Base-by-base conservation (phyloP, 2,113 vertebrate species). In the Meles meles region DNA sequence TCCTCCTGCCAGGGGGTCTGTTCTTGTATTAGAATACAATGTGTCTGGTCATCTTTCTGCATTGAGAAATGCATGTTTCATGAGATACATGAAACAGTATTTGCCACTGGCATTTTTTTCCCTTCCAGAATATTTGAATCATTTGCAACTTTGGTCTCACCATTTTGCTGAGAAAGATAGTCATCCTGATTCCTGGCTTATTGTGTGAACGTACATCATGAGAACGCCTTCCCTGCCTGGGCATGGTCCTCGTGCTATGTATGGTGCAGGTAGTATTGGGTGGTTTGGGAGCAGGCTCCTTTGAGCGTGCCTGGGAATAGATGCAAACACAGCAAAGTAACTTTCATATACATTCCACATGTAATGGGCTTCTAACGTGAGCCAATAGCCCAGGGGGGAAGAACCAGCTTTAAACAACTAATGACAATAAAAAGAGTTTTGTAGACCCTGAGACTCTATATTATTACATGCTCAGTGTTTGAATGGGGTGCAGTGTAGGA, bases 21-120 rank as follows among this genome's bases (percentile, higher is more conserved):
- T 77, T 55, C 74, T 84, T 96, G 49, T 21, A 71, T 89, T 93
- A 29, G n/a, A 57, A 92, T 52, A 69, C 23, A 9, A 76, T 44
- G 76, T n/a, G 57, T 44, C 39, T 49, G 52, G 11, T 79, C 44
- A 49, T 94, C 71, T 83, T 67, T 91, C 76, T 95, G 71, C n/a
- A 29, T 34, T 76, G 77, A 55, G 76, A 95, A 95, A 91, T 88
- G 18, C 39, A 55, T 90, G 71, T 92, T 94, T 97, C 88, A 90
- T 90, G 85, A 97, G 37, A 81, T 74, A 85, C 84, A 52, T 87
- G 77, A 84, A 96, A 71, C 42, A 67, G 55, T 93, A 77, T 93
- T 95, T 93, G 90, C 34, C 94, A 74, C 7, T 57, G 55, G 55
- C 15, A 8, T 27, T 71, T 87, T 81, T 6, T 37, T 6, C 87